These are phyloP conservation scores for Cyanoramphus novaezelandiae DNA, from an alignment of 2,113 vertebrate species.

Conservation along the genomic window DNA sequence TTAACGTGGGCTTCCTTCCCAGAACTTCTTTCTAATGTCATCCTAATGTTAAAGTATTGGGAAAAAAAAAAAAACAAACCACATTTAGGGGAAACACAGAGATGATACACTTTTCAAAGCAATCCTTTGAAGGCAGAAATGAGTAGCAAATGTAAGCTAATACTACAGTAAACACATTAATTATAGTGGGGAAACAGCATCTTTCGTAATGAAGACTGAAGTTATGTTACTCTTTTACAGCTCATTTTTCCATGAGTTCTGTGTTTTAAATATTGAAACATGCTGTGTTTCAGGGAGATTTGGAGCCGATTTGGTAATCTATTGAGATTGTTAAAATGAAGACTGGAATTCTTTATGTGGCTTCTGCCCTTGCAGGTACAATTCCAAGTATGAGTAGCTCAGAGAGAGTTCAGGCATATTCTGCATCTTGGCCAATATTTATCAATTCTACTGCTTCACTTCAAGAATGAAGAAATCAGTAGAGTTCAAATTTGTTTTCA, in stretches of 20 bases:
- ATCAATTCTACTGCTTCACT: not conserved
- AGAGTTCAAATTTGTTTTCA: not conserved
- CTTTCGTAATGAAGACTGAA: not conserved
- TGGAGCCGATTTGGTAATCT: not conserved
- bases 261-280: not conserved
- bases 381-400: not conserved
- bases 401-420: not conserved
- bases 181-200: not conserved
- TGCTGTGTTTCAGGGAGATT: not conserved
- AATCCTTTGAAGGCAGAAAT: not conserved
- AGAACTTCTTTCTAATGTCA: not conserved
- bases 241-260: not conserved
- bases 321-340: not conserved
- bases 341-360: not conserved
- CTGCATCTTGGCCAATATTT: not conserved
- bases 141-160: not conserved
- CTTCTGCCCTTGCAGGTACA: not conserved
- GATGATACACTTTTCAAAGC: not conserved
- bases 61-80: not conserved
- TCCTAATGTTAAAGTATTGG: not conserved
- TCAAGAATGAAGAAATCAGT: not conserved
- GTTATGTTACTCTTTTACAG: not conserved
- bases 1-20: not conserved
- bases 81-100: not conserved
- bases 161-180: not conserved